Conservation (phyloP, 2,888 invertebrate species). For the Heliconius charithonia region DNA sequence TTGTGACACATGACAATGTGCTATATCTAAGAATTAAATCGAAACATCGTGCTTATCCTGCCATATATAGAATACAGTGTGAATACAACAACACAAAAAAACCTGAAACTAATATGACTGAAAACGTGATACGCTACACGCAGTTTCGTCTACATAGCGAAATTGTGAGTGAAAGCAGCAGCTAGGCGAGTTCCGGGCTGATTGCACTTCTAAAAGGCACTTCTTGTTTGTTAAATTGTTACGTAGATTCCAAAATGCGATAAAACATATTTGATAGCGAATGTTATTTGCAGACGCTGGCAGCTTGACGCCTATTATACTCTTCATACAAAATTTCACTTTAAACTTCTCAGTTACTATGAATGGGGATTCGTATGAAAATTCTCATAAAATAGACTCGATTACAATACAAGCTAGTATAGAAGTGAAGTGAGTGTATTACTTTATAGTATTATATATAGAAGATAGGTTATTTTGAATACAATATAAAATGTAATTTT, state of each 20-base stretch:
- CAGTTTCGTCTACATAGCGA: neutral
- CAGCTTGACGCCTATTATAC: slow-evolving; percentile 14
- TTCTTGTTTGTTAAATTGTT: slow-evolving; percentile 24
- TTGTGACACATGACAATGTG: too few species aligned
- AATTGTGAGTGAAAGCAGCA: neutral
- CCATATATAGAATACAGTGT: too few species aligned
- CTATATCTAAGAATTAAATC: too few species aligned
- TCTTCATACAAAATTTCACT: slow-evolving; percentile 22
- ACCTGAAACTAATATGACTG: neutral
- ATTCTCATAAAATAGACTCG: neutral
- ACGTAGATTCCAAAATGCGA: slow-evolving; percentile 20
- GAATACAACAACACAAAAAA: too few species aligned
- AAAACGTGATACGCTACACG: neutral
- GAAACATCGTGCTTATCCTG: too few species aligned
- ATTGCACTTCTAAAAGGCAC: slow-evolving; percentile 15
- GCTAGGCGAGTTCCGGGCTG: neutral
- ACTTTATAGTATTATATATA: neutral
- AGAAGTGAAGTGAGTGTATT: neutral
- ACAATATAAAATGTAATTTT: neutral
- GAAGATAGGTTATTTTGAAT: neutral
- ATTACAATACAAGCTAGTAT: too few species aligned
- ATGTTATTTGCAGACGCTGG: slow-evolving; percentile 21
- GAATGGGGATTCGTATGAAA: neutral
- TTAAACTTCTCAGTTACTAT: slow-evolving; percentile 20
- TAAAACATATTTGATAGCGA: slow-evolving; percentile 24